phyloP scores from a whole-genome alignment of 2,888 invertebrate genomes.

The Bombyx huttoni region DNA sequence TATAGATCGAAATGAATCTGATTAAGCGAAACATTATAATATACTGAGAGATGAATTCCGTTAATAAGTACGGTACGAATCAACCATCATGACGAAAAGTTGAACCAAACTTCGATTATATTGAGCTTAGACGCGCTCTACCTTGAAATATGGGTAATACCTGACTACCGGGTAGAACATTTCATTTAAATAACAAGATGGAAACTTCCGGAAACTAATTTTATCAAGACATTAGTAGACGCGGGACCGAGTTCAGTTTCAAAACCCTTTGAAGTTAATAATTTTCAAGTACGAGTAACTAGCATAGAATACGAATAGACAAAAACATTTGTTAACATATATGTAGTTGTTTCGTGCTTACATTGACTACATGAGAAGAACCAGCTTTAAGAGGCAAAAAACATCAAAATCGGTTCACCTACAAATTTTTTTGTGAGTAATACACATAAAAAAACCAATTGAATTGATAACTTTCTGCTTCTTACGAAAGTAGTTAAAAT shows the following conservation, averaged over 20 bases:
- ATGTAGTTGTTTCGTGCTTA: too few species aligned
- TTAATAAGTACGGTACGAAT: conserved; percentile 25
- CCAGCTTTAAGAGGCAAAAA: too few species aligned
- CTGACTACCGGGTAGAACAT: conserved; percentile 19
- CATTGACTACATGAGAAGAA: too few species aligned
- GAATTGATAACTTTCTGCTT: too few species aligned
- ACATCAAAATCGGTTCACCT: too few species aligned
- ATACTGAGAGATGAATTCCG: background rate
- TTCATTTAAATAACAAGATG: conserved; percentile 30
- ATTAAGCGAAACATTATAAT: background rate
- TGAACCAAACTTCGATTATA: conserved; percentile 46
- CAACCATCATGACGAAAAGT: conserved; percentile 40
- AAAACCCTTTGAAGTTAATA: background rate
- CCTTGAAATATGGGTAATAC: conserved; percentile 51
- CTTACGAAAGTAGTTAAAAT: too few species aligned
- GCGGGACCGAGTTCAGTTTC: background rate
- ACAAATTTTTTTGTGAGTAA: too few species aligned
- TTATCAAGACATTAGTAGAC: background rate
- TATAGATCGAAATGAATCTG: background rate
- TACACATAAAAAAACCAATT: too few species aligned
- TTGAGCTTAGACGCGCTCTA: conserved; percentile 37
- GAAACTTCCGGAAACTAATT: conserved; percentile 17
- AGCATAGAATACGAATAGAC: background rate
- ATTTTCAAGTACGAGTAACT: background rate
- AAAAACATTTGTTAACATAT: too few species aligned